These are phyloP conservation scores for Pseudococcus jackbeardsleyi DNA, from an alignment of 2,888 invertebrate species.

Conservation along the genomic window DNA sequence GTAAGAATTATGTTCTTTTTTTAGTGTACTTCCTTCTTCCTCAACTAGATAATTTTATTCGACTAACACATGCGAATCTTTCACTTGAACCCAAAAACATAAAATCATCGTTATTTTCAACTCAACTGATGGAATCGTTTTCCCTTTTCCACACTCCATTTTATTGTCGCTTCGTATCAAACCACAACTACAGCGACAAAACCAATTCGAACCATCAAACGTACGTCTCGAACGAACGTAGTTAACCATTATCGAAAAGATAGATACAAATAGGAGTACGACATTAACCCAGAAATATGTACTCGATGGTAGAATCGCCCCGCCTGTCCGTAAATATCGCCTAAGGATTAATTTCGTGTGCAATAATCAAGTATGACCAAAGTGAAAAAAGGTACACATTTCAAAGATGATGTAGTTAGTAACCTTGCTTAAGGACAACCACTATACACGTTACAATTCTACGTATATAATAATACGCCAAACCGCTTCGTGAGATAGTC, in stretches of 20 bases:
- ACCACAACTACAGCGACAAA: too few species aligned
- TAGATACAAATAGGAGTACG: not conserved
- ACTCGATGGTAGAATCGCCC: not conserved
- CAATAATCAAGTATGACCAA: slow-evolving; percentile 61
- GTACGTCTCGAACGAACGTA: too few species aligned
- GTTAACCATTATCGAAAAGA: not conserved
- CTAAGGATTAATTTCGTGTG: slow-evolving; percentile 59
- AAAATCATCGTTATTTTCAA: too few species aligned
- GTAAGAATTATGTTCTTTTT: too few species aligned
- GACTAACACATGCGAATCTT: too few species aligned
- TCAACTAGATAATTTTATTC: too few species aligned
- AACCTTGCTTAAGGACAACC: slow-evolving; percentile 64
- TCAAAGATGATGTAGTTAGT: slow-evolving; percentile 56
- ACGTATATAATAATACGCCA: slow-evolving; percentile 42
- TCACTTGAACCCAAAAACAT: too few species aligned
- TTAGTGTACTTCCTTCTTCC: too few species aligned
- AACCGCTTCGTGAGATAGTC: slow-evolving; percentile 49
- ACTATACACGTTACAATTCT: slow-evolving; percentile 56
- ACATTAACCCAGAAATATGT: slow-evolving; percentile 47
- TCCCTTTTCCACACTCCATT: too few species aligned
- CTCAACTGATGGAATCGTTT: too few species aligned
- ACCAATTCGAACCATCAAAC: too few species aligned
- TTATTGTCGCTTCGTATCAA: too few species aligned
- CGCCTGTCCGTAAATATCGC: not conserved
- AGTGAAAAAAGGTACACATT: slow-evolving; percentile 46